Evolutionary conservation across 2,797 vertebrate species (phyloP).

Genomic region (Sebastes trivittatus): DNA sequence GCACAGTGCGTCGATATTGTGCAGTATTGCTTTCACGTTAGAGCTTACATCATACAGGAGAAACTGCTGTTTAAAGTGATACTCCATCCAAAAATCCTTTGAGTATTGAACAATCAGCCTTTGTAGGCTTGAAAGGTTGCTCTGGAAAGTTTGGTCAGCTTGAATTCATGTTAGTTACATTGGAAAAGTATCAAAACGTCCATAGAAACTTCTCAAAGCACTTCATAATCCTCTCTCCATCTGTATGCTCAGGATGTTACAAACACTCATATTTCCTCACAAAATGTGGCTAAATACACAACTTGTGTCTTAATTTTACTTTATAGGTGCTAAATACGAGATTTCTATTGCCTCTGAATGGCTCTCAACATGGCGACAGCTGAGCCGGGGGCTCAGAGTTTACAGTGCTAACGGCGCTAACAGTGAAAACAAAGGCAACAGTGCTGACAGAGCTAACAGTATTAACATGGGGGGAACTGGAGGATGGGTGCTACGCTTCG

Average conservation of each 20-base stretch:
- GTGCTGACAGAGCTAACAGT: too few relatives aligned
- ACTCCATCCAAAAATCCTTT: slow-evolving; percentile 27
- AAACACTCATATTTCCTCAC: not conserved
- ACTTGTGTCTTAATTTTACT: not conserved
- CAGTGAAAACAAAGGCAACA: too few relatives aligned
- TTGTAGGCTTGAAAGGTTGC: not conserved
- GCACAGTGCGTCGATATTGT: slow-evolving; percentile 48
- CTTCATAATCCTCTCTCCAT: not conserved
- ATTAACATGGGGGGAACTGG: too few relatives aligned
- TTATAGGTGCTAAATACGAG: too few relatives aligned
- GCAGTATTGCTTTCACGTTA: slow-evolving; percentile 50
- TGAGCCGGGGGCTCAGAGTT: too few relatives aligned
- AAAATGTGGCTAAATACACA: not conserved
- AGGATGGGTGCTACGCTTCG: too few relatives aligned
- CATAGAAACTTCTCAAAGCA: not conserved
- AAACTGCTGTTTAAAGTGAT: slow-evolving; percentile 52
- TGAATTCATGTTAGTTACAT: not conserved
- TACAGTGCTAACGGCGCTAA: rapidly evolving
- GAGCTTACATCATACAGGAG: slow-evolving; percentile 47
- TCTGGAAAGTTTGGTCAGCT: not conserved
- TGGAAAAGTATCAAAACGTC: not conserved
- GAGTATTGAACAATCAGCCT: slow-evolving; percentile 28
- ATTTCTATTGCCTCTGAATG: too few relatives aligned
- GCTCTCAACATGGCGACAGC: too few relatives aligned
- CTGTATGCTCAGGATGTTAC: slow-evolving; percentile 12